These are phyloP conservation scores for Sicus ferrugineus DNA, from an alignment of 2,888 invertebrate genomes.

Conservation along the genomic window DNA sequence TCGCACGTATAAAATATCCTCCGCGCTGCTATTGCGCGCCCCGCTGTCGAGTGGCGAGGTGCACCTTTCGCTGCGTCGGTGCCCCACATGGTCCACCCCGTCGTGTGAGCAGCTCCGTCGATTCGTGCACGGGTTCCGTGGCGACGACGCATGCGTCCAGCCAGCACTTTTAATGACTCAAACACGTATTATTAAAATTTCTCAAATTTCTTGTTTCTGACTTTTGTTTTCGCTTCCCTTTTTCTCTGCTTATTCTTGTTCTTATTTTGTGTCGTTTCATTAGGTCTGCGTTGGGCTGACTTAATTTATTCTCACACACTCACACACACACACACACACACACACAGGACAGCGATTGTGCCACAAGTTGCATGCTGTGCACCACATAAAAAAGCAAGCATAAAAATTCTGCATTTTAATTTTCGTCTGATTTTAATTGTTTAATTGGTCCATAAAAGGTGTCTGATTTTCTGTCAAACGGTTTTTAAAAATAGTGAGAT, in stretches of 20 bases:
- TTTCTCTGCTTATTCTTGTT: too few relatives aligned
- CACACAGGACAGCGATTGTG: slow-evolving; percentile 1
- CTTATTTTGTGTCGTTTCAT: slow-evolving; percentile 31
- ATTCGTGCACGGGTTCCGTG: slow-evolving; percentile 1
- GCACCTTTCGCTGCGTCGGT: neutral
- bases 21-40: too few relatives aligned
- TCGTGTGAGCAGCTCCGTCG: slow-evolving; percentile 2
- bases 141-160: slow-evolving; percentile 20
- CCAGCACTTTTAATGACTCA: slow-evolving; percentile 48
- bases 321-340: slow-evolving; percentile 24
- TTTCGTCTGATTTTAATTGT: slow-evolving; percentile 13
- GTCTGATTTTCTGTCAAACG: too few relatives aligned
- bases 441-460: slow-evolving; percentile 19
- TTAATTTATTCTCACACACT: slow-evolving; percentile 31
- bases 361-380: neutral
- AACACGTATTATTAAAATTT: slow-evolving; percentile 47
- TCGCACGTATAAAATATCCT: too few relatives aligned
- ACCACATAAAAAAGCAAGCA: neutral
- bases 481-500: too few relatives aligned
- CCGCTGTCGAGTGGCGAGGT: too few relatives aligned
- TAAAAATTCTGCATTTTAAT: neutral
- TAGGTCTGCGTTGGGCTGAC: slow-evolving; percentile 8
- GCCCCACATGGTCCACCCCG: neutral
- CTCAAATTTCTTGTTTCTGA: slow-evolving; percentile 34
- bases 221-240: slow-evolving; percentile 31